These are phyloP conservation scores for Prunella himalayana DNA, from an alignment of 2,113 vertebrate species.

Conservation along the genomic window DNA sequence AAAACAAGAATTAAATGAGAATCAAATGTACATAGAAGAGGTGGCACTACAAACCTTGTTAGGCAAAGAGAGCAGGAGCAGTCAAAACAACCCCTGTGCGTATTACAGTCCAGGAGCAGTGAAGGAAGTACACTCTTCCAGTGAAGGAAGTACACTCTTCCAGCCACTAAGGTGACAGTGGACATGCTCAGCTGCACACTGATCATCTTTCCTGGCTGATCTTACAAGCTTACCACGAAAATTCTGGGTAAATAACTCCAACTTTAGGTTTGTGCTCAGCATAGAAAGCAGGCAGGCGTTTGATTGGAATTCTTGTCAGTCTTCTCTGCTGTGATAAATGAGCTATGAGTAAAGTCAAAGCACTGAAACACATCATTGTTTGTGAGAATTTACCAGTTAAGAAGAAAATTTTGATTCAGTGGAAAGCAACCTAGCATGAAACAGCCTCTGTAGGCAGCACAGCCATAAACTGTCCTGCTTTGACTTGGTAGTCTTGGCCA, in stretches of 20 bases:
- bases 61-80: not conserved
- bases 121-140: not conserved
- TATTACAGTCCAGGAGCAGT: not conserved
- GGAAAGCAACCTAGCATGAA: not conserved
- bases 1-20: not conserved
- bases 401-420: slow-evolving; percentile 6
- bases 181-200: not conserved
- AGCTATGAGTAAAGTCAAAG: not conserved
- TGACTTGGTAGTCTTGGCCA: not conserved
- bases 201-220: not conserved
- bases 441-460: not conserved
- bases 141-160: not conserved
- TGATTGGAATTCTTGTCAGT: not conserved
- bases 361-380: not conserved
- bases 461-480: not conserved
- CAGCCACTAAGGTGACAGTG: not conserved
- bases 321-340: not conserved
- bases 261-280: not conserved
- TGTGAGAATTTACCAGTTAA: not conserved
- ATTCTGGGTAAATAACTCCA: not conserved
- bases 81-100: not conserved
- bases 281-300: not conserved
- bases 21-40: not conserved
- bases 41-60: not conserved
- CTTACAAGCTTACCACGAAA: not conserved